Evolutionary conservation across 2,113 vertebrate genomes (phyloP), one percentile per base, ranked within the genome.

Genomic region (Lepisosteus osseus): DNA sequence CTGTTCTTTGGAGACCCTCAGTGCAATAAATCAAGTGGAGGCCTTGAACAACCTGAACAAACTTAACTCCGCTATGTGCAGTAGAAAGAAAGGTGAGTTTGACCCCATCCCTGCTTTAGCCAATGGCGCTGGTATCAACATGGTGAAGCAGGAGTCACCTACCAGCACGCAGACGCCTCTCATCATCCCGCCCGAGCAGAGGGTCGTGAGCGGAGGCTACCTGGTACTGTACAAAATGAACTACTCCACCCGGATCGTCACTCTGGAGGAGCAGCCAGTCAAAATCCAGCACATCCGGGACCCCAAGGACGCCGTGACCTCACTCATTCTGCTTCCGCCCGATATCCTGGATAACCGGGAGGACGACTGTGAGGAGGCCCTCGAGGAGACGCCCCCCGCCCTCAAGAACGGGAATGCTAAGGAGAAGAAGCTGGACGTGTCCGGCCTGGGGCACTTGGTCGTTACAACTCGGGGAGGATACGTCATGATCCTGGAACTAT

Each of bases 11-110:
- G 94, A 98, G 86, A 95, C 96, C 70, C 84, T 97, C 77, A 97
- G 94, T 78, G 94, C 97, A 80, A 95, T 97, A 86, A 99, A 96
- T 94, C 97, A 99, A 87, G 98, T 99, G 72, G 98, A 99, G 89
- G 96, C 96, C 79, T 95, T 99, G 83, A 99, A 99, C 93, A 99
- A 98, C 85, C 94, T 99, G 77, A 99, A 99, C 90, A 97, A 97
- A 84, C 90, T 99, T 81, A 98, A 99, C 84, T 99, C 98, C 14
- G 97, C 96, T 44, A 94, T 98, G 70, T 98, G 97, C 91, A 92
- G 85, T 83, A 94, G 94, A 85, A 91, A 93, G 71, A 96, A 98
- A 82, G 94, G 92, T 74, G 95, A 97, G 75, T 78, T 92, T 77
- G 90, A 92, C 77, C 88, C 91, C 57, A 90, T 86, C 80, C 86